phyloP scores from a whole-genome alignment of 2,113 vertebrate genomes.

The Charadrius vociferus region DNA sequence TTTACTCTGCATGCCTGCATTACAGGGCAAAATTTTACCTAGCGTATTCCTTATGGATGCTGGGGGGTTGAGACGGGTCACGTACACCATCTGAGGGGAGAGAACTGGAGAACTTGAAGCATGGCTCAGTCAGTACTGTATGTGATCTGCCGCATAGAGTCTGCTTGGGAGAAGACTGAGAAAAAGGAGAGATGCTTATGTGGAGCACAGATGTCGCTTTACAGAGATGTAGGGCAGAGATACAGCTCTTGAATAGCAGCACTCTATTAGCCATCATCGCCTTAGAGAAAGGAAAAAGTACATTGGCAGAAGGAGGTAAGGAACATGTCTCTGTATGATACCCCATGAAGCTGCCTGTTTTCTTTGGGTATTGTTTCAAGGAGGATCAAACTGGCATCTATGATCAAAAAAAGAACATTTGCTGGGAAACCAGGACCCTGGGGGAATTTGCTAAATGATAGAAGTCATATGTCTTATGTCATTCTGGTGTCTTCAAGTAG shows the following conservation, averaged over 20 bases:
- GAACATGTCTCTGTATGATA: not conserved
- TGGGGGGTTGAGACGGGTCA: not conserved
- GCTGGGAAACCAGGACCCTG: not conserved
- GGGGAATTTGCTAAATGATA: not conserved
- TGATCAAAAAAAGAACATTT: not conserved
- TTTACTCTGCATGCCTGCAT: not conserved
- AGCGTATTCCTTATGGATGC: not conserved
- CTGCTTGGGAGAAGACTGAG: not conserved
- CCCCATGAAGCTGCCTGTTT: not conserved
- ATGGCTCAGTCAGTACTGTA: not conserved
- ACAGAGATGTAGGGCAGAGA: not conserved
- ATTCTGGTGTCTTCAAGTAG: not conserved
- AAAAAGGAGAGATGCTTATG: not conserved
- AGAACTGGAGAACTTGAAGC: not conserved
- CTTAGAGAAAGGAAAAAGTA: not conserved
- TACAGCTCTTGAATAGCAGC: not conserved
- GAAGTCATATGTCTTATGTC: not conserved
- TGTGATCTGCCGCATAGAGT: not conserved
- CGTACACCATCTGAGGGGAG: not conserved
- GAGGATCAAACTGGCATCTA: not conserved
- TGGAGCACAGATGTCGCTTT: not conserved
- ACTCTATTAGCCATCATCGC: not conserved
- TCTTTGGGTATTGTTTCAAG: not conserved
- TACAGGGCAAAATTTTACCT: not conserved
- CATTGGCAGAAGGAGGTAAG: not conserved